Evolutionary conservation across 2,113 vertebrate genomes (phyloP).

Genomic region (Rhabdornis inornatus): DNA sequence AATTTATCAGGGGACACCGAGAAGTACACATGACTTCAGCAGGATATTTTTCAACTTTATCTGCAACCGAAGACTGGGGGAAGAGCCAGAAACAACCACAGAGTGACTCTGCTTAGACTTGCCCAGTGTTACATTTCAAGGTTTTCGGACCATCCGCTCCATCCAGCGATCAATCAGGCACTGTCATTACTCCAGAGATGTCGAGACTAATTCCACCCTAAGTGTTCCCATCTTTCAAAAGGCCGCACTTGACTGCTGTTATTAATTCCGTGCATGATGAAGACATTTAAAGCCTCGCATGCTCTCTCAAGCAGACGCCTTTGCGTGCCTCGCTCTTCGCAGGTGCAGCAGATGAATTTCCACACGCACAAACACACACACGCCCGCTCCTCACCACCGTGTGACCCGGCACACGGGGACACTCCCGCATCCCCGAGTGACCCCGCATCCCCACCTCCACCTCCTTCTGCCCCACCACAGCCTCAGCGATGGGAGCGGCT

Average conservation of each 20-base stretch:
- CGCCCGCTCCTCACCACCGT: neutral
- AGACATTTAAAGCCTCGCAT: conserved; percentile 10
- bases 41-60: neutral
- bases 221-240: neutral
- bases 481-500: neutral
- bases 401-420: neutral
- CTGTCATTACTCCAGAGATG: neutral
- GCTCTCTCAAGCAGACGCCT: neutral
- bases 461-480: neutral
- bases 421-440: neutral
- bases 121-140: neutral
- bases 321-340: neutral
- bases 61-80: neutral
- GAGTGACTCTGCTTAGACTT: neutral
- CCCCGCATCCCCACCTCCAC: neutral
- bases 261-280: neutral
- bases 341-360: neutral
- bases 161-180: neutral
- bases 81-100: neutral
- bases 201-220: neutral
- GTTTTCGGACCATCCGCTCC: neutral
- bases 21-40: neutral
- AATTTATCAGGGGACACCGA: neutral
- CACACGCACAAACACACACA: neutral
- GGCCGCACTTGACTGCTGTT: neutral